Base-by-base conservation (phyloP, 2,113 vertebrate species). In the Scophthalmus maximus region DNA sequence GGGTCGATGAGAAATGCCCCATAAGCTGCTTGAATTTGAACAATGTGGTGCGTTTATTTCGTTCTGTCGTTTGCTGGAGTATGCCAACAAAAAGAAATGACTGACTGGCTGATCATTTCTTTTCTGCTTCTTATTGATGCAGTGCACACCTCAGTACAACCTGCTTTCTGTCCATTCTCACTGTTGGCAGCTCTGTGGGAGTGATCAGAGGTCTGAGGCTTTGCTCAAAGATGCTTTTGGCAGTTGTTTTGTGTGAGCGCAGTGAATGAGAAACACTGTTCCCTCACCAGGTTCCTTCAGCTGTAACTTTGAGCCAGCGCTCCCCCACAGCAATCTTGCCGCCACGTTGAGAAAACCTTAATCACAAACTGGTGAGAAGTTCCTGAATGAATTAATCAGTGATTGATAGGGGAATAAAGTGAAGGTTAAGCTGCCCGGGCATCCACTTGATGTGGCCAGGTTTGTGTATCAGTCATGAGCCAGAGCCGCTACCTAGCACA, bases 391-490 rank as follows among this genome's bases (percentile, higher is more conserved):
- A 82, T 83, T 68, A 71, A 59, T 68, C 55, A 53, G 52, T 56
- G 68, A 44, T 74, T 60, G 56, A 44, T 74, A 67, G 70, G 57
- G 46, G 27, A 57, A 67, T 68, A 58, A 81, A 73, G 64, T 20
- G 52, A 79, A 73, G 67, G 74, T 82, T 68, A 63, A 68, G 38
- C 80, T 81, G 88, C 53, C 57, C 68, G 78, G 73, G 73, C 79
- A 49, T 84, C 72, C 36, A 69, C 81, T 70, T 87, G 84, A 84
- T 88, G 77, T 79, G 58, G 58, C 71, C 63, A 79, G 74, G 83
- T 81, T 83, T 84, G 83, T 79, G 65, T 74, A 82, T 87, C 84
- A 87, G 76, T 81, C 72, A 62, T 77, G 69, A 86, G 69, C 85
- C 82, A 64, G 70, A 44, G 76, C 58, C 49, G 50, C 82, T 73